These are phyloP conservation scores for Cacoxenus indagator DNA, from an alignment of 2,888 invertebrate genomes.

Conservation along the genomic window DNA sequence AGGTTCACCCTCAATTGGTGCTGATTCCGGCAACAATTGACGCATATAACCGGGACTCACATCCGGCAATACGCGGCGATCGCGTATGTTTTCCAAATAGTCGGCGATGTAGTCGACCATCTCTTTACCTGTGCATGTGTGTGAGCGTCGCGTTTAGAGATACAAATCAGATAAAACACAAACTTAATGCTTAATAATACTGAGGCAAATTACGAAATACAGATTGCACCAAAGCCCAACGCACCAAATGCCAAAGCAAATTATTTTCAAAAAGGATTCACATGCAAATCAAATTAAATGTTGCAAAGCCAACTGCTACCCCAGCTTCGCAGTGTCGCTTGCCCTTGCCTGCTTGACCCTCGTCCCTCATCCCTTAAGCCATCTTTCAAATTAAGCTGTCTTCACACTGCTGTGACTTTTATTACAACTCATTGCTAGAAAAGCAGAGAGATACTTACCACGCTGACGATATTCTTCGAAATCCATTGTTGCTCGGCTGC, in stretches of 20 bases:
- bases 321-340: no score
- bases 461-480: conserved; percentile 73
- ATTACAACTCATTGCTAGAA: conserved; percentile 34
- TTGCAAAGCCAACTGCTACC: neutral
- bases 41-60: conserved; percentile 96
- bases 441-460: conserved; percentile 68
- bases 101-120: conserved; percentile 99
- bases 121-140: conserved; percentile 84
- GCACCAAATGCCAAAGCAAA: neutral
- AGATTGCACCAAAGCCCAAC: conserved; percentile 20
- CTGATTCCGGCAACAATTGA: conserved; percentile 85
- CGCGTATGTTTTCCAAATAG: conserved; percentile 92
- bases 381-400: conserved; percentile 33
- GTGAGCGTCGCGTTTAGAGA: neutral
- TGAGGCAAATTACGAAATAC: conserved; percentile 25
- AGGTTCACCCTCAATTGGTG: conserved; percentile 88
- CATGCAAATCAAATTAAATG: conserved; percentile 50
- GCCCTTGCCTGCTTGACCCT: neutral
- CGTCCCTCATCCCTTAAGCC: neutral
- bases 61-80: conserved; percentile 91
- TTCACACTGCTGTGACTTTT: conserved; percentile 53
- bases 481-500: conserved; percentile 68
- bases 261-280: neutral
- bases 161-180: neutral
- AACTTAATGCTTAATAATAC: conserved; percentile 21